Evolutionary conservation across 2,888 invertebrate species (phyloP).

Genomic region (Eugnorisma glareosa): DNA sequence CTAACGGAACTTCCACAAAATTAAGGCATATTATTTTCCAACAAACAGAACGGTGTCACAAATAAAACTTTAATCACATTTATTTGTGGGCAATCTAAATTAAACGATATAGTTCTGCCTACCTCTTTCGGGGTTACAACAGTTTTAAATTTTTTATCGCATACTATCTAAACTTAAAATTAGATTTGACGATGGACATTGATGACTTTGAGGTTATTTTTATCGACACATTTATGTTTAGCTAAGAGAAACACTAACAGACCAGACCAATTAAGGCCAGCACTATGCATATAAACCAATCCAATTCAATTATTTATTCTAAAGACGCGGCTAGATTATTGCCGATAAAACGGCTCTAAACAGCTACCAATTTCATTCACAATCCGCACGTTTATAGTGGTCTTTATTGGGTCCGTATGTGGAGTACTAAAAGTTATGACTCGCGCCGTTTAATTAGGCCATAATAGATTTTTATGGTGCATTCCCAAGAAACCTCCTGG

Average conservation of each 20-base stretch:
- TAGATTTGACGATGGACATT: no score
- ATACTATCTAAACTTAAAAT: no score
- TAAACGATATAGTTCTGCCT: no score
- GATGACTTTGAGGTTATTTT: background rate
- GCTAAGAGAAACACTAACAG: no score
- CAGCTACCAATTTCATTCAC: constrained; percentile 67
- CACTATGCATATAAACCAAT: constrained; percentile 12
- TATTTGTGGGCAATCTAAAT: background rate
- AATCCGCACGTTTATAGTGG: constrained; percentile 53
- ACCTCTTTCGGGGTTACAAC: no score
- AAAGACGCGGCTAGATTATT: constrained; percentile 40
- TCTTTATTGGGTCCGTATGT: constrained; percentile 67
- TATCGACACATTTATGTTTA: background rate
- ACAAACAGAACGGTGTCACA: background rate
- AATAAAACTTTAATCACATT: background rate
- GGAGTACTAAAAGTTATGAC: constrained; percentile 66
- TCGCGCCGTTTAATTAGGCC: constrained; percentile 63
- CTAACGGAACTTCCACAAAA: background rate
- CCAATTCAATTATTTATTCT: constrained; percentile 56
- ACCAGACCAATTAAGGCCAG: background rate
- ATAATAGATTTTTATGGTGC: constrained; percentile 68
- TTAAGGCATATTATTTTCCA: background rate
- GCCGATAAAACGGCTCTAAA: constrained; percentile 42
- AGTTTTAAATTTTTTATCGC: no score
- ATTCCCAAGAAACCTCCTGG: constrained; percentile 30